phyloP scores from a whole-genome alignment of 2,888 invertebrate species.

The Zootermopsis nevadensis region DNA sequence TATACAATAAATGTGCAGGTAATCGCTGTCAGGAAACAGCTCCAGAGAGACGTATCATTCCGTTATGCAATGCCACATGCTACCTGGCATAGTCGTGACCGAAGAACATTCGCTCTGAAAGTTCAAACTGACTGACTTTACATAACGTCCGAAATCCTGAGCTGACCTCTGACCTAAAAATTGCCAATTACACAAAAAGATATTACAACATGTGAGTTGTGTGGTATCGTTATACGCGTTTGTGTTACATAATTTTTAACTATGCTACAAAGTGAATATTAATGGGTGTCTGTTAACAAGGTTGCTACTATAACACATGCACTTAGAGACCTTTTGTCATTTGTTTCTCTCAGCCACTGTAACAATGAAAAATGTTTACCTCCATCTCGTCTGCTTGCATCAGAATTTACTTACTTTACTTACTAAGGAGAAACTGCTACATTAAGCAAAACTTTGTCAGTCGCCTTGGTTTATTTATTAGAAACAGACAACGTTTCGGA shows the following conservation, averaged over 20 bases:
- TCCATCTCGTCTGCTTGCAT: no score
- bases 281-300: not conserved
- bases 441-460: no score
- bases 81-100: slow-evolving; percentile 11
- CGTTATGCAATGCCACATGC: slow-evolving; percentile 12
- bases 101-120: not conserved
- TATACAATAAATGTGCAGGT: not conserved
- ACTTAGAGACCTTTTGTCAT: no score
- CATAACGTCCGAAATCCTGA: slow-evolving; percentile 24
- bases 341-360: no score
- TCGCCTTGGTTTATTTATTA: no score
- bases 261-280: not conserved
- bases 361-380: no score
- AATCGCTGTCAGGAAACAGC: slow-evolving; percentile 7
- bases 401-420: no score
- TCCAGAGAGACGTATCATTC: not conserved
- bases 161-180: slow-evolving; percentile 3
- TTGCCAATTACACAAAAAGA: slow-evolving; percentile 1
- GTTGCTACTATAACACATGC: not conserved
- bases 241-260: not conserved
- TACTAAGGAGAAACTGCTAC: no score
- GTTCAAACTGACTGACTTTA: slow-evolving; percentile 27
- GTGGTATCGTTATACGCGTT: not conserved
- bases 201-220: not conserved
- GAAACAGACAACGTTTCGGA: no score